Percentiles rank a stretch among this genome's conserved stretches.
Conservation (phyloP, 2,797 vertebrate genomes). For the Syngnathus rostellatus region DNA sequence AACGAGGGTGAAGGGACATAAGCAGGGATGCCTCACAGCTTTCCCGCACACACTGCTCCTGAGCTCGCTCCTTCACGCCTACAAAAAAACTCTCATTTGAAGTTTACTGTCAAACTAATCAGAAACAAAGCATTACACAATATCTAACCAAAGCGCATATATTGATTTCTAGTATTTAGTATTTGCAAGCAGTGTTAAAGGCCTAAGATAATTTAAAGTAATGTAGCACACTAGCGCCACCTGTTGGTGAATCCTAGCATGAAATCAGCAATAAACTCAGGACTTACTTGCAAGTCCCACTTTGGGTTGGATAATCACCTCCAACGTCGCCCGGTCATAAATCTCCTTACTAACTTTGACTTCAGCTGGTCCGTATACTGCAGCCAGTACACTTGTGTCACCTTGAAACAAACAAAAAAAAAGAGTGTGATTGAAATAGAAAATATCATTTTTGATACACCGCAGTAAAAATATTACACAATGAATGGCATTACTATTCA, state of each 20-base stretch:
- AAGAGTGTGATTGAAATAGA: neutral
- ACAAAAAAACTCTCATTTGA: neutral
- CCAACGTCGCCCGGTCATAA: slow-evolving; percentile 81
- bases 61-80: slow-evolving; percentile 78
- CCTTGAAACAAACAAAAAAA: slow-evolving; percentile 55
- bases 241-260: slow-evolving; percentile 29
- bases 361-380: slow-evolving; percentile 84
- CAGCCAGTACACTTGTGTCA: slow-evolving; percentile 80
- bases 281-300: slow-evolving; percentile 76
- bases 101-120: too few species aligned
- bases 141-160: too few species aligned
- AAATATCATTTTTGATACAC: neutral
- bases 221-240: slow-evolving; percentile 16
- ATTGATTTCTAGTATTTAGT: too few species aligned
- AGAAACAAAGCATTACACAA: too few species aligned
- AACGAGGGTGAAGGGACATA: slow-evolving; percentile 77
- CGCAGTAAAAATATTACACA: neutral
- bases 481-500: neutral
- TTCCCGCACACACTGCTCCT: slow-evolving; percentile 79
- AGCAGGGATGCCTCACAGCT: slow-evolving; percentile 79
- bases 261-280: neutral
- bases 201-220: neutral
- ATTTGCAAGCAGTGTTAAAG: neutral
- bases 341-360: slow-evolving; percentile 88
- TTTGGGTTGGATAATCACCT: slow-evolving; percentile 83